Conservation (phyloP, 2,888 invertebrate genomes). For the Tipula helvola region DNA sequence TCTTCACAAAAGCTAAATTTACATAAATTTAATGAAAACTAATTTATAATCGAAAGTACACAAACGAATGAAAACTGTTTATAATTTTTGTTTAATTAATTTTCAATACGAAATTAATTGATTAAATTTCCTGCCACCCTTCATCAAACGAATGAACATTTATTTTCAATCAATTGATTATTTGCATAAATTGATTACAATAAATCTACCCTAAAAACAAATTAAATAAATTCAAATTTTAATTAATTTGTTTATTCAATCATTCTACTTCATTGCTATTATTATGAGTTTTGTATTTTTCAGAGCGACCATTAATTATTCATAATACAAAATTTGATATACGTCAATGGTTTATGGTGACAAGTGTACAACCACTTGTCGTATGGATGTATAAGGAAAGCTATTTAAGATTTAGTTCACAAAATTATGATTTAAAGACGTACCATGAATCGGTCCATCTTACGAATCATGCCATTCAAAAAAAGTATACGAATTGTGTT, state of each 20-base stretch:
- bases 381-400: conserved; percentile 91
- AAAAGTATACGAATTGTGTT: conserved; percentile 65
- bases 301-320: conserved; percentile 78
- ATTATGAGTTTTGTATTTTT: conserved; percentile 10
- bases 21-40: background rate
- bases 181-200: background rate
- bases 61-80: background rate
- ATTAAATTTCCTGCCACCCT: background rate
- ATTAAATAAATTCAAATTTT: conserved; percentile 6
- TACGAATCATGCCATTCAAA: conserved; percentile 88
- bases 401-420: conserved; percentile 84
- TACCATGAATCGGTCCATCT: conserved; percentile 88
- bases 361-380: conserved; percentile 78
- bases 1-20: no score
- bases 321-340: conserved; percentile 91
- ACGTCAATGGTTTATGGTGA: conserved; percentile 88
- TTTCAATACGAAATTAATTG: background rate
- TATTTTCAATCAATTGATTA: background rate
- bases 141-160: background rate
- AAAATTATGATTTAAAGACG: conserved; percentile 72
- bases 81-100: background rate
- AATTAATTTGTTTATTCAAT: background rate
- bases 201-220: background rate
- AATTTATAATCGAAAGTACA: background rate
- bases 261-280: background rate